Evolutionary conservation across 2,113 vertebrate species (phyloP), one percentile per base, ranked within the genome.

Genomic region (Sebastes fasciatus): DNA sequence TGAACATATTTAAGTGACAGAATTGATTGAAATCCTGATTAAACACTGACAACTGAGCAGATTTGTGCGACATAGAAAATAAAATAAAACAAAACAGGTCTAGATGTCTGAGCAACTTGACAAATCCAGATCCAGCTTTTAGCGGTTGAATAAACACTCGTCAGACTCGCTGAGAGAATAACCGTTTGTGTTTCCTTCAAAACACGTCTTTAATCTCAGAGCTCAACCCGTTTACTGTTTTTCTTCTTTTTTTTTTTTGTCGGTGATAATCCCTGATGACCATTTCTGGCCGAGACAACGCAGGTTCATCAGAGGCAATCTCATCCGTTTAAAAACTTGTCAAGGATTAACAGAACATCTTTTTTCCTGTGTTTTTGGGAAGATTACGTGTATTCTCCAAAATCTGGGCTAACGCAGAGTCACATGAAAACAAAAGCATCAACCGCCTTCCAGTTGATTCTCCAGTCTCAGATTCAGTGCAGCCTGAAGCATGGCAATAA

Each of bases 241-340:
- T 34, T 34, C 26, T 34, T 26, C 2, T 4, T 49, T 62, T 49
- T 34, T 75, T 16, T 62, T 60, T 69, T 21, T 69, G 66, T 54
- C 14, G 1, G 26, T 55, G 60, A 23, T 96, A 96, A 96, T 96
- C 95, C 91, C 89, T 91, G 91, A 94, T 94, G 94, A 83, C 85
- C 71, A 86, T 83, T 91, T 92, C 87, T 92, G 86, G 77, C 79
- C 4, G 71, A 87, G 57, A 91, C 82, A 74, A 77, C 86, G 8
- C 84, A 85, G 70, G 77, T 87, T 90, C 66, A 90, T 89, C 87
- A 82, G 70, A 82, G 64, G 55, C 45, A 5, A 60, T 52, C 45
- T 84, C 66, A 94, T 94, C 92, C 82, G 21, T 71, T 94, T 92
- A 94, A 92, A 94, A 88, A 88, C 81, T 45, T 91, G 89, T 92